phyloP scores from a whole-genome alignment of 2,113 vertebrate genomes.

The Amphiprion ocellaris region DNA sequence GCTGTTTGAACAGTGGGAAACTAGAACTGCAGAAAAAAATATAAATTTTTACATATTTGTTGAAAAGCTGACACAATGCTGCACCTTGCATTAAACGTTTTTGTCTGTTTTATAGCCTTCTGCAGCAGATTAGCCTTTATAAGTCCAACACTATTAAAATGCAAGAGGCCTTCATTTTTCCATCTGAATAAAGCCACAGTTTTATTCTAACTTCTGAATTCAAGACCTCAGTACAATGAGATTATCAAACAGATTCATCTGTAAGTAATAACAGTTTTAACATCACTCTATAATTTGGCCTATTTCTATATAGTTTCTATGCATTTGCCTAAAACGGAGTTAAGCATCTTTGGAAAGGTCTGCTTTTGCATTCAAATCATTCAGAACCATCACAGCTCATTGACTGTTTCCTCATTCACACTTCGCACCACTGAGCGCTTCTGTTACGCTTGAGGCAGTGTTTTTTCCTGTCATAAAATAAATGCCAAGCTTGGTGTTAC shows the following conservation, averaged over 20 bases:
- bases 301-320: neutral
- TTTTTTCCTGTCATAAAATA: constrained; percentile 7
- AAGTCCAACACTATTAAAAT: neutral
- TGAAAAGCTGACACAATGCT: neutral
- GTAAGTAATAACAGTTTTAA: neutral
- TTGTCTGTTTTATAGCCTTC: neutral
- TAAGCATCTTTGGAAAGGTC: neutral
- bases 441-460: neutral
- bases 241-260: neutral
- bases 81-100: neutral
- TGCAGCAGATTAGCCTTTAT: neutral
- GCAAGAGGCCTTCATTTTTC: neutral
- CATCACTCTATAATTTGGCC: neutral
- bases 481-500: neutral
- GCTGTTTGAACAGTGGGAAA: constrained; percentile 9
- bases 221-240: neutral
- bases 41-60: constrained; percentile 10
- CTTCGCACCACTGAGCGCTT: no score
- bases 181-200: neutral
- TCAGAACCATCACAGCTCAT: neutral
- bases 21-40: constrained; percentile 9
- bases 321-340: neutral
- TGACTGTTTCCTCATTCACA: neutral
- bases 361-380: neutral
- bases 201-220: neutral